A percentile compares a stretch with the other conserved stretches of the same genome.
Evolutionary conservation across 2,797 vertebrate genomes (phyloP).

Genomic region (Chlorospingus semifuscus): DNA sequence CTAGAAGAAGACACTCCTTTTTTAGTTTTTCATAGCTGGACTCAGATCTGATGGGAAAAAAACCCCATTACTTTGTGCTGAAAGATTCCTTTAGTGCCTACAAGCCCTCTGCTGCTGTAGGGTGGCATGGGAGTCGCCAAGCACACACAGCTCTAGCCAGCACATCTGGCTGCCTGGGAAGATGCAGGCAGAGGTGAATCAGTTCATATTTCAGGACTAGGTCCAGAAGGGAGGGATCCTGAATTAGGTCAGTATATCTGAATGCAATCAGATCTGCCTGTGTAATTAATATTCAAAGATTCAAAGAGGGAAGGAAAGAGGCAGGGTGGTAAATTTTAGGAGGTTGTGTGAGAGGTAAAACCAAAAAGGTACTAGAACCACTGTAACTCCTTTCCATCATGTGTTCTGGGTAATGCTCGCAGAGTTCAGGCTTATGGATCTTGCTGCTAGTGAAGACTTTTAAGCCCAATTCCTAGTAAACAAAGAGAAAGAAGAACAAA

Average conservation of each 20-base stretch:
- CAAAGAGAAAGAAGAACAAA: constrained; percentile 35
- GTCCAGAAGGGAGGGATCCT: not conserved
- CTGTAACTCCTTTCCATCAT: constrained; percentile 49
- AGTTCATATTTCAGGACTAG: not conserved
- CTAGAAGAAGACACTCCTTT: not conserved
- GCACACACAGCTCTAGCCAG: not conserved
- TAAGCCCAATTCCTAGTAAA: constrained; percentile 72
- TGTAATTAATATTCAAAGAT: not conserved
- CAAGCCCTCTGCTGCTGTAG: not conserved
- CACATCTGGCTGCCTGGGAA: not conserved
- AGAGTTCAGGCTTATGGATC: constrained; percentile 69
- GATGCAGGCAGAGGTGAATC: not conserved
- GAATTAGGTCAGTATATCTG: not conserved
- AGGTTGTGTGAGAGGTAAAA: not conserved
- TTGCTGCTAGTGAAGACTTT: constrained; percentile 75
- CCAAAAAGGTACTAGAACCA: not conserved
- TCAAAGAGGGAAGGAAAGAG: not conserved
- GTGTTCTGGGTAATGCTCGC: constrained; percentile 11
- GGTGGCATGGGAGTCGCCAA: not conserved
- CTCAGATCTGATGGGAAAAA: not conserved
- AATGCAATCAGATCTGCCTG: not conserved
- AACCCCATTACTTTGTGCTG: not conserved
- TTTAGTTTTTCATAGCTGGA: not conserved
- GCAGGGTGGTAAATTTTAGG: not conserved
- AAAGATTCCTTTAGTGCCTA: not conserved